Conservation (phyloP, 2,888 invertebrate species). For the Metallyticus violacea region DNA sequence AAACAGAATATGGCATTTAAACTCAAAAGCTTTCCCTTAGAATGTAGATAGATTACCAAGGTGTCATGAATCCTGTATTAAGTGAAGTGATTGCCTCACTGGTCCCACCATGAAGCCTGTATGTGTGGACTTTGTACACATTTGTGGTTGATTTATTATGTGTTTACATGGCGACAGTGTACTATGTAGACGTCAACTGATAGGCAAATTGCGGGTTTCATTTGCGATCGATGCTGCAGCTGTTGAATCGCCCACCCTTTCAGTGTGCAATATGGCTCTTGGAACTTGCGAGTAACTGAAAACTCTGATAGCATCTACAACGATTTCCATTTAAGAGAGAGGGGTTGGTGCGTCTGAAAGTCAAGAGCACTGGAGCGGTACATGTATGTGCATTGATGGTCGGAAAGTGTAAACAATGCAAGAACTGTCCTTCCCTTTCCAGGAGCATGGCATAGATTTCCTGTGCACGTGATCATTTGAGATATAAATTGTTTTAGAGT, state of each 20-base stretch:
- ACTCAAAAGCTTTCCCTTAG: too few species aligned
- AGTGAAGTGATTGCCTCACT: too few species aligned
- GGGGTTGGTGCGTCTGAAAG: too few species aligned
- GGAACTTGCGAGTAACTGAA: too few species aligned
- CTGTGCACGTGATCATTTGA: background rate
- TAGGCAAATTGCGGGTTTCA: background rate
- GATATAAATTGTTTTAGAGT: background rate
- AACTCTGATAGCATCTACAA: background rate
- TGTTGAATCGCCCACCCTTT: background rate
- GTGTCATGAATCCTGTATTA: too few species aligned
- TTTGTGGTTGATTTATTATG: background rate
- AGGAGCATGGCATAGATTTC: too few species aligned
- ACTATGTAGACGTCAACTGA: background rate
- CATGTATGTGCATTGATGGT: background rate
- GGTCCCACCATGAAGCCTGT: too few species aligned
- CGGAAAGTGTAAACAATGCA: background rate
- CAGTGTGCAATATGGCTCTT: too few species aligned
- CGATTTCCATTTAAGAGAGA: background rate
- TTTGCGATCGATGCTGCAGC: background rate
- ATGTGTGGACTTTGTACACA: background rate
- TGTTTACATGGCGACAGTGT: background rate
- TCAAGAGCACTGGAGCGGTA: background rate
- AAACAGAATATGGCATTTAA: too few species aligned
- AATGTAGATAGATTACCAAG: too few species aligned
- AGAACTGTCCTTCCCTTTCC: too few species aligned